phyloP scores from a whole-genome alignment of 2,113 vertebrate species.

The Leucoraja erinaceus region DNA sequence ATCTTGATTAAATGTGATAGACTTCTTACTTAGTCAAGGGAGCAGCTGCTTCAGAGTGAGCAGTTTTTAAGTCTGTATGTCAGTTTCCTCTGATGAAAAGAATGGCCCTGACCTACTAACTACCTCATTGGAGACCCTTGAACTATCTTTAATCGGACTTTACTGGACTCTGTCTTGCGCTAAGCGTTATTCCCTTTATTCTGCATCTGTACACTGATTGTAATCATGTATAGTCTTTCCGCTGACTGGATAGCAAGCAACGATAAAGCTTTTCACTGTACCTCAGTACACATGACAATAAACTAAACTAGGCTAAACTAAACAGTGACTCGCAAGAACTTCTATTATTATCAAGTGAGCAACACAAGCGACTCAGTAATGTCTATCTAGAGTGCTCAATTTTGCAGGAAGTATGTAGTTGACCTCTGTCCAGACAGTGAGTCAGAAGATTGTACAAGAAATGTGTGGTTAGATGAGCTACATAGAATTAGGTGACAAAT shows the following conservation, averaged over 20 bases:
- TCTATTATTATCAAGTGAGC: neutral
- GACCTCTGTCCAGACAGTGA: conserved; percentile 1
- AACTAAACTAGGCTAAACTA: no score
- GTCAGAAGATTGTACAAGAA: neutral
- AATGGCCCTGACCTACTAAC: no score
- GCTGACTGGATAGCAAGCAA: no score
- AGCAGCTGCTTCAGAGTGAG: neutral
- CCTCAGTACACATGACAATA: no score
- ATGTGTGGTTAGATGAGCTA: neutral
- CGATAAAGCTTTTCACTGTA: no score
- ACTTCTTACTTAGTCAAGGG: neutral
- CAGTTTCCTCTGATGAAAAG: neutral
- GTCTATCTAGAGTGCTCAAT: neutral
- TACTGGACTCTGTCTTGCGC: no score
- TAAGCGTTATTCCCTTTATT: no score
- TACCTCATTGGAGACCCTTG: no score
- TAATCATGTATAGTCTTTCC: no score
- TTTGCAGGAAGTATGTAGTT: neutral
- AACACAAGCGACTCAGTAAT: neutral
- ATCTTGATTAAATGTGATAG: neutral
- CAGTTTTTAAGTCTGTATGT: neutral
- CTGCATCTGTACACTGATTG: no score
- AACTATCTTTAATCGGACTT: no score
- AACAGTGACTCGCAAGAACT: neutral
- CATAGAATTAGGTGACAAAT: neutral